Conservation (phyloP, 2,888 invertebrate species). For the Drosophila neonasuta region DNA sequence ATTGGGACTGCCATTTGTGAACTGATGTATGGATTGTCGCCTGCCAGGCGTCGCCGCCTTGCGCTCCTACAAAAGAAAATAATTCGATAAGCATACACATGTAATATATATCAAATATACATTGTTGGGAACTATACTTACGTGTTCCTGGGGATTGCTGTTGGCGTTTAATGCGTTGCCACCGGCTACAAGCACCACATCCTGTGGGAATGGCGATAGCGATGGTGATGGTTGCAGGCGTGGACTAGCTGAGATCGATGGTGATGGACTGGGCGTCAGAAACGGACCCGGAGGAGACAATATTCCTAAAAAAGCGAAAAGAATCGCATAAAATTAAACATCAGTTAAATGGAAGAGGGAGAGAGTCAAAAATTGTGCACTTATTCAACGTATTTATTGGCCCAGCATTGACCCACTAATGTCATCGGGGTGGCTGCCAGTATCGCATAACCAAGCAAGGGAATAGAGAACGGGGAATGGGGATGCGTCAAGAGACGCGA, state of each 20-base stretch:
- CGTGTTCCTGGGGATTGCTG: conserved; percentile 82
- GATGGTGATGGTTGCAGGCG: conserved; percentile 83
- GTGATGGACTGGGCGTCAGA: conserved; percentile 83
- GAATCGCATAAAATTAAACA: conserved; percentile 11
- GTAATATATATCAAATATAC: background rate
- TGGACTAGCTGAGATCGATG: conserved; percentile 83
- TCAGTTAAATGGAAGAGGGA: conserved; percentile 28
- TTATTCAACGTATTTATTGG: conserved; percentile 43
- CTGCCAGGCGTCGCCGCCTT: conserved; percentile 83
- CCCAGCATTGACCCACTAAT: conserved; percentile 54
- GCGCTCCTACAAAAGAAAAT: conserved; percentile 76
- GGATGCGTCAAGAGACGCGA: conserved; percentile 12
- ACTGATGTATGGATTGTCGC: conserved; percentile 82
- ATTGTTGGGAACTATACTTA: conserved; percentile 50
- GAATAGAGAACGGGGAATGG: background rate
- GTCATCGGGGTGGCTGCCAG: conserved; percentile 20
- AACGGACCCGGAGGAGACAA: conserved; percentile 83
- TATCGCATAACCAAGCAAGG: conserved; percentile 39
- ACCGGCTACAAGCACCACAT: conserved; percentile 82
- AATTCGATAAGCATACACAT: background rate
- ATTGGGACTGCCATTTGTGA: conserved; percentile 82
- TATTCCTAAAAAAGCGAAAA: conserved; percentile 78
- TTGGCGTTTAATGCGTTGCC: conserved; percentile 81
- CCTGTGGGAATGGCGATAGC: conserved; percentile 82
- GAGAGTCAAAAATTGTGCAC: conserved; percentile 24